Percentiles rank a stretch among this genome's conserved stretches.
Conservation (phyloP, 2,888 invertebrate species). For the Orthosia incerta region DNA sequence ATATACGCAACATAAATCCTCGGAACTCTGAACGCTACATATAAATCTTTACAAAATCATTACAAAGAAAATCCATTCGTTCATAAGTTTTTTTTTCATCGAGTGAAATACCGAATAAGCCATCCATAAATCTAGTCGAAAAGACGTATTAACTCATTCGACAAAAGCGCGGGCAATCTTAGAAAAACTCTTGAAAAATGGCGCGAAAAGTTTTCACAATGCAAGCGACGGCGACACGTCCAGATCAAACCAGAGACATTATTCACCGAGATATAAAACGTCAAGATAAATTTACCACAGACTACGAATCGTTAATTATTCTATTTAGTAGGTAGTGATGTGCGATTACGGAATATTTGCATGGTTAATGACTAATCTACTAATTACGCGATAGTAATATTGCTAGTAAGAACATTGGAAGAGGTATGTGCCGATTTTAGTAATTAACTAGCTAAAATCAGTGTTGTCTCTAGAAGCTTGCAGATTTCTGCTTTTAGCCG, state of each 20-base stretch:
- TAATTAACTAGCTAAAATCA: neutral
- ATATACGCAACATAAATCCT: conserved; percentile 10
- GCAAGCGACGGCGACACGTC: conserved; percentile 61
- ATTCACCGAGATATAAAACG: conserved; percentile 54
- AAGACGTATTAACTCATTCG: conserved; percentile 65
- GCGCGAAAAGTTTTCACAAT: conserved; percentile 70
- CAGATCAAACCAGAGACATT: conserved; percentile 54
- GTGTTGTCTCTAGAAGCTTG: neutral
- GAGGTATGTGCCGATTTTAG: too few relatives aligned
- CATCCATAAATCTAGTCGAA: conserved; percentile 63
- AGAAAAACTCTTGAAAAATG: conserved; percentile 64
- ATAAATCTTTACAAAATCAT: conserved; percentile 15
- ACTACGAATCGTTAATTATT: conserved; percentile 52
- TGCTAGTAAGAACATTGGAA: too few relatives aligned
- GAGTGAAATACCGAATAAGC: conserved; percentile 13
- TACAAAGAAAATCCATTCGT: conserved; percentile 20
- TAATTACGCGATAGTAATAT: conserved; percentile 19
- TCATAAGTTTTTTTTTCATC: neutral
- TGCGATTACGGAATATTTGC: conserved; percentile 15
- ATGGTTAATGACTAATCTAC: conserved; percentile 16
- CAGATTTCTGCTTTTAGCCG: neutral
- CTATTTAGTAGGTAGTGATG: conserved; percentile 11
- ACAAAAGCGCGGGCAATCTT: conserved; percentile 62
- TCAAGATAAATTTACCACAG: conserved; percentile 49
- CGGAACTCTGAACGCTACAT: conserved; percentile 15